Evolutionary conservation across 1,140 invertebrate species (phyloP), one percentile per base, ranked within the genome.

Genomic region (Drosophila nikananu): DNA sequence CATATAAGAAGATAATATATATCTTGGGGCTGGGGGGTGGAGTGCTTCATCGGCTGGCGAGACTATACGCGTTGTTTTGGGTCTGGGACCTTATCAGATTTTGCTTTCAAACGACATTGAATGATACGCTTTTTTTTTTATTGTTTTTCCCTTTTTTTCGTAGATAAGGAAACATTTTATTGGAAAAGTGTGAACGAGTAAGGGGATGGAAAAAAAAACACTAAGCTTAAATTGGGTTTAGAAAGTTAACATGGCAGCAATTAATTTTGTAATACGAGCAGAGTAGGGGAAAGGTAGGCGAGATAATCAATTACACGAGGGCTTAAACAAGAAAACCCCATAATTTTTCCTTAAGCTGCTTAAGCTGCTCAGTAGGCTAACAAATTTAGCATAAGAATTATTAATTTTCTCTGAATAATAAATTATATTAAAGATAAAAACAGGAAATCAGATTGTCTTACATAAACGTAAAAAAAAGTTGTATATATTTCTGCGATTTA

Each of bases 41-140:
- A 35, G 23, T 23, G 30, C 64, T 30, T 25, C 65, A 61, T 55
- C 27, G 58, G 19, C 49, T 62, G 49, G 23, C 44, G 44, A 62
- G 59, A 59, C 52, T 66, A 48, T 60, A 52, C 19, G 67, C 35
- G 44, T 59, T 84, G 77, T 86, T 86, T 66, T 80, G 63, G 81
- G 77, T 80, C 79, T 81, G 42, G 39, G 8, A 48, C 51, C 67
- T 87, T 86, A 87, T 86, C 83, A 66, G 83, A 83, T 77, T 86
- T 86, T 87, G 81, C 83, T 83, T 83, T 77, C 72, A 54, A 77
- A 77, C 80, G 76, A 83, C 83, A 86, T 83, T 89, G 77, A 83
- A 79, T 64, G 66, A 79, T 79, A 79, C 54, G 67, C 67, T 71
- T 32, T 68, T 55, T 68, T 55, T 70, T 71, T 68, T 71, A 55